phyloP scores from a whole-genome alignment of 2,113 vertebrate genomes.

The Acanthisitta chloris region DNA sequence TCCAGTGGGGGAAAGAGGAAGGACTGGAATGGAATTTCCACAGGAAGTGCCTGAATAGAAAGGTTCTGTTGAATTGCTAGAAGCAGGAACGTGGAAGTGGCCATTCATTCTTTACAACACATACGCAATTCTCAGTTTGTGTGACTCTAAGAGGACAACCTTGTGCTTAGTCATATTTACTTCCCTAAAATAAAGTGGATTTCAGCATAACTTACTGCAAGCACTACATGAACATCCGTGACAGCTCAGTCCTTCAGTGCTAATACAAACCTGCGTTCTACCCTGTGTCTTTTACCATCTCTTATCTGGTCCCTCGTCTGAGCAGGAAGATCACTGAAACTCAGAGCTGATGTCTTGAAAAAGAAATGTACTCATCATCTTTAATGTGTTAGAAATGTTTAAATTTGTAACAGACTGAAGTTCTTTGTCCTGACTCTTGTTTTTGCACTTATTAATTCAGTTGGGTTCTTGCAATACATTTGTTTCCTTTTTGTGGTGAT shows the following conservation, averaged over 20 bases:
- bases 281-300: background rate
- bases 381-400: background rate
- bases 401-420: background rate
- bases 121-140: background rate
- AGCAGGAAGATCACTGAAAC: background rate
- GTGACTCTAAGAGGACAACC: background rate
- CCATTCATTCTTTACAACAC: background rate
- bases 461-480: background rate
- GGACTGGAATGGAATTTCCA: background rate
- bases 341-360: background rate
- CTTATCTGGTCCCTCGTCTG: background rate
- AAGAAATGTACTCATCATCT: background rate
- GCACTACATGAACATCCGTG: background rate
- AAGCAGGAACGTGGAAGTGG: background rate
- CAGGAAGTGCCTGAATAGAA: background rate
- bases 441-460: conserved; percentile 32
- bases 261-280: background rate
- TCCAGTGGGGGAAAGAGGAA: background rate
- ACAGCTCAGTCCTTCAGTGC: background rate
- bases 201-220: background rate
- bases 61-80: background rate
- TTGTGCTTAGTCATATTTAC: background rate
- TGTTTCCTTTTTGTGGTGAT: background rate
- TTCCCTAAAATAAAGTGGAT: background rate
- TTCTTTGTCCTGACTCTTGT: background rate